Conservation (phyloP, 2,888 invertebrate species). For the Axea sp. region DNA sequence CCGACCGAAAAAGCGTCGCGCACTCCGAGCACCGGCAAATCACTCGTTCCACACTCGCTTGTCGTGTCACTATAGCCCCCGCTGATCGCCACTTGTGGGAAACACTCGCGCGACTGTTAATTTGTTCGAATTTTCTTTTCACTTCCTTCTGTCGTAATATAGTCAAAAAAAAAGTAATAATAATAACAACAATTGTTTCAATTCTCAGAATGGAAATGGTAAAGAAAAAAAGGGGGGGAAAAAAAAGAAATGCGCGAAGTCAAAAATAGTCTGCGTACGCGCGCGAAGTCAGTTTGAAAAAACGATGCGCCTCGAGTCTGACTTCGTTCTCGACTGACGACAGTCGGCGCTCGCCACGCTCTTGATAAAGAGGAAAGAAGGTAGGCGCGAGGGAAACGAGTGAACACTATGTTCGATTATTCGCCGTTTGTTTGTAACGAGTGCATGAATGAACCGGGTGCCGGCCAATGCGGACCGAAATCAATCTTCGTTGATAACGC, state of each 20-base stretch:
- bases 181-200: no score
- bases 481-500: no score
- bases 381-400: slow-evolving; percentile 30
- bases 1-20: not conserved
- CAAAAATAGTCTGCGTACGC: slow-evolving; percentile 3
- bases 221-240: no score
- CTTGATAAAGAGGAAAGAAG: slow-evolving; percentile 46
- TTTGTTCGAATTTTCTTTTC: no score
- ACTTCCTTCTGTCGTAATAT: no score
- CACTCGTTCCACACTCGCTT: slow-evolving; percentile 7
- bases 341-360: slow-evolving; percentile 52
- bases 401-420: slow-evolving; percentile 46
- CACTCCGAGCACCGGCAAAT: not conserved
- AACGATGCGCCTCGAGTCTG: slow-evolving; percentile 65
- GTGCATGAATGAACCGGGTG: slow-evolving; percentile 27
- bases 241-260: not conserved
- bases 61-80: not conserved
- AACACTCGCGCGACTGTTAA: not conserved
- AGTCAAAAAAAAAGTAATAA: no score
- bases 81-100: no score
- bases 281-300: slow-evolving; percentile 34
- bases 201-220: no score
- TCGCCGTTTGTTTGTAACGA: slow-evolving; percentile 29
- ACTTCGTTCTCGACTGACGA: slow-evolving; percentile 70
- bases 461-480: no score